phyloP scores from a whole-genome alignment of 2,113 vertebrate species.

The Dromaius novaehollandiae region DNA sequence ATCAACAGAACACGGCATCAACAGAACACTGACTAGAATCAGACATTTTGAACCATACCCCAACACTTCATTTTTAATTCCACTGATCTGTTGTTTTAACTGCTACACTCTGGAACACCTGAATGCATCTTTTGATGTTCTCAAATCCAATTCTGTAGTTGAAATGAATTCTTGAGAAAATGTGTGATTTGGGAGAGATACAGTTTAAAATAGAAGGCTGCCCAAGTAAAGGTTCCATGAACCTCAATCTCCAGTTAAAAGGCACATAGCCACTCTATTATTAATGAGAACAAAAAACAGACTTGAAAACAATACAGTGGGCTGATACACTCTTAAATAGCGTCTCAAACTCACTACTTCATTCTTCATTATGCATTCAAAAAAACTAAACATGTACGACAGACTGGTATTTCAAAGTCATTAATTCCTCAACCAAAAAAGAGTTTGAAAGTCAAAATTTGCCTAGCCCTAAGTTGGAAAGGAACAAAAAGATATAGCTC shows the following conservation, averaged over 20 bases:
- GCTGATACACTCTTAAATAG: too few relatives aligned
- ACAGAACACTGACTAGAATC: not conserved
- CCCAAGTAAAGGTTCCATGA: not conserved
- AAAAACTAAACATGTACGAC: not conserved
- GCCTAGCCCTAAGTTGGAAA: not conserved
- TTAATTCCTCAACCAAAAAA: not conserved
- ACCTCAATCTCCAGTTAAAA: not conserved
- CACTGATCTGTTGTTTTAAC: not conserved
- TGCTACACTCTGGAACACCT: not conserved
- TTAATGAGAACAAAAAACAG: not conserved
- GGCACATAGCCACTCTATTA: not conserved
- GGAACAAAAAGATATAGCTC: not conserved
- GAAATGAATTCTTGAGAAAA: not conserved
- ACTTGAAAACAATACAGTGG: not conserved
- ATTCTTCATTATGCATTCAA: not conserved
- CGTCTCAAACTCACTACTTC: not conserved
- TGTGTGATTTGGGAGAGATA: not conserved
- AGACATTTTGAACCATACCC: not conserved
- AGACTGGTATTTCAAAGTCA: not conserved
- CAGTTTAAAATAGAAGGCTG: not conserved
- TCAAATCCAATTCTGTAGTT: not conserved
- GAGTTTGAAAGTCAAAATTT: not conserved
- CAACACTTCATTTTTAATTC: not conserved
- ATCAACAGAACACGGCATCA: not conserved
- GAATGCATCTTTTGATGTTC: not conserved